A percentile compares a stretch with the other conserved stretches of the same genome.
These are phyloP conservation scores for Melanotaenia boesemani DNA, from an alignment of 2,797 vertebrate genomes.

Conservation along the genomic window DNA sequence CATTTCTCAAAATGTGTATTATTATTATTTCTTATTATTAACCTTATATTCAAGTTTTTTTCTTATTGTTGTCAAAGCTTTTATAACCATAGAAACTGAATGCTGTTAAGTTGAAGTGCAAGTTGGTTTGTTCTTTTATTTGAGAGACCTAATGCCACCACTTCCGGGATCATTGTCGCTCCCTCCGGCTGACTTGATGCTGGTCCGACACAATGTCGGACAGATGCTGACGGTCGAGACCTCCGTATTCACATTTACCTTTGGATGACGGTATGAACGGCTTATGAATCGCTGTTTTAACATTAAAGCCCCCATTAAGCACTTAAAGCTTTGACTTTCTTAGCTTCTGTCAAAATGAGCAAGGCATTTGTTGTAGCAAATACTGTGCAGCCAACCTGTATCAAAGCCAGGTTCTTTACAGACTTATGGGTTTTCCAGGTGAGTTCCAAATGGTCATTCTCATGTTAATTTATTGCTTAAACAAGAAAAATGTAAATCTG, in stretches of 20 bases:
- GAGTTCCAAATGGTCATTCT: neutral
- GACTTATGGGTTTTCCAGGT: neutral
- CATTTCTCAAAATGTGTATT: too few species aligned
- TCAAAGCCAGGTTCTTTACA: neutral
- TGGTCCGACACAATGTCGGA: conserved; percentile 28
- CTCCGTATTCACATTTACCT: conserved; percentile 27
- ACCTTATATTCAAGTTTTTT: too few species aligned
- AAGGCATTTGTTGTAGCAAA: neutral
- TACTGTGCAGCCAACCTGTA: neutral
- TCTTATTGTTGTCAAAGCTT: neutral
- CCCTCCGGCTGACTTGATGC: conserved; percentile 30
- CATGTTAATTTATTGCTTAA: neutral
- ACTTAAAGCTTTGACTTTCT: neutral
- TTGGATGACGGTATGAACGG: conserved; percentile 38
- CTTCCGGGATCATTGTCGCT: conserved; percentile 30
- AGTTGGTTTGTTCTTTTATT: conserved; percentile 41
- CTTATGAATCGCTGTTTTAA: conserved; percentile 18
- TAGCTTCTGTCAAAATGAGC: neutral
- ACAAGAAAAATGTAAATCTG: too few species aligned
- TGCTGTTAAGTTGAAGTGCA: neutral
- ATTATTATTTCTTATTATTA: too few species aligned
- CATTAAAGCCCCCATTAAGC: neutral
- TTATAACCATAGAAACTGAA: neutral
- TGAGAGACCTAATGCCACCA: neutral
- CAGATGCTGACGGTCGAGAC: conserved; percentile 24